phyloP scores from a whole-genome alignment of 1,140 invertebrate genomes.

The Pygmarrhopalites habei region DNA sequence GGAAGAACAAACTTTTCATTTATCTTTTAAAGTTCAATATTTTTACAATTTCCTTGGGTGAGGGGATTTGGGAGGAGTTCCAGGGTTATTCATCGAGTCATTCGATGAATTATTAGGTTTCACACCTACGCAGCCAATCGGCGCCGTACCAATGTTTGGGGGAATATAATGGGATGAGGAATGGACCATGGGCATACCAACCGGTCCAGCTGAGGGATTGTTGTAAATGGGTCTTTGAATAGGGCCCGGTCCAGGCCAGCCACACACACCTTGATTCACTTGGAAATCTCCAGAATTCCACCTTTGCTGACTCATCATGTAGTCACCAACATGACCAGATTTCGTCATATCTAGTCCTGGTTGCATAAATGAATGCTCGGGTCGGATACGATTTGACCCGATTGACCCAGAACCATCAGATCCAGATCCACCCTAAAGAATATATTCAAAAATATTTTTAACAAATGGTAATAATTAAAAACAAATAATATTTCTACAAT shows the following conservation, averaged over 20 bases:
- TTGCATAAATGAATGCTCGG: constrained; percentile 1
- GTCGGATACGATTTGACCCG: not conserved
- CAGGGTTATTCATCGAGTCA: constrained; percentile 10
- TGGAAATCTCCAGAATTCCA: constrained; percentile 1
- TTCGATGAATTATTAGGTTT: constrained; percentile 8
- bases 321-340: constrained; percentile 4
- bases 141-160: not conserved
- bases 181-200: constrained; percentile 11
- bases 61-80: constrained; percentile 3
- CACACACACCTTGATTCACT: not conserved
- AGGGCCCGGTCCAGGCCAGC: constrained; percentile 17
- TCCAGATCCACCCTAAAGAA: not conserved
- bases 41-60: not conserved
- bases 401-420: not conserved
- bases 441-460: too few species aligned
- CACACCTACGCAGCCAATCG: not conserved
- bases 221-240: constrained; percentile 28
- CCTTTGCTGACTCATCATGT: not conserved
- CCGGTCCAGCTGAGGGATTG: constrained; percentile 23
- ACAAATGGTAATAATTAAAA: not conserved
- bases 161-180: constrained; percentile 19
- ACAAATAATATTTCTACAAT: too few species aligned
- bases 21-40: too few species aligned
- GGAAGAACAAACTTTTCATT: too few species aligned
- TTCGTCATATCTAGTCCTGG: not conserved